These are phyloP conservation scores for Trinorchestia longiramus DNA, from an alignment of 1,140 invertebrate species.

Conservation along the genomic window DNA sequence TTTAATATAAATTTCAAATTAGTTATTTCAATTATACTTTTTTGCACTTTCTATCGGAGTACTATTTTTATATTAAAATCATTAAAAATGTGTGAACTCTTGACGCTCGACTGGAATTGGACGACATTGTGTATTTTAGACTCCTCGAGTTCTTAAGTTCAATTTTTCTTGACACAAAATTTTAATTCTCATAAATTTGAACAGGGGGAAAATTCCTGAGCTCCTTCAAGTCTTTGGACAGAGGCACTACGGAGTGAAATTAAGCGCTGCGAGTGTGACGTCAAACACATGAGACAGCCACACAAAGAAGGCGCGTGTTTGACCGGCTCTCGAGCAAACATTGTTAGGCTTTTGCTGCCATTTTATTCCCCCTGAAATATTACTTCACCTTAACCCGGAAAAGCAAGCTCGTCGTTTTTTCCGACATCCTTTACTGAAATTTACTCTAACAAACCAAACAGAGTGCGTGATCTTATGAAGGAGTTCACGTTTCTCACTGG, in stretches of 20 bases:
- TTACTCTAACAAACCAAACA: constrained; percentile 13
- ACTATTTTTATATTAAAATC: too few relatives aligned
- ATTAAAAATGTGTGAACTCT: not conserved
- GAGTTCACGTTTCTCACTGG: not conserved
- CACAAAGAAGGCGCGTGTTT: constrained; percentile 1
- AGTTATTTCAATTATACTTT: too few relatives aligned
- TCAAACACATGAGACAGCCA: not conserved
- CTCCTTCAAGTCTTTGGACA: not conserved
- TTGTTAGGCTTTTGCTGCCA: constrained; percentile 42
- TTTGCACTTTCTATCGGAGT: too few relatives aligned
- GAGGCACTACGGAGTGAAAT: not conserved
- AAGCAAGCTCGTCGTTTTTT: constrained; percentile 5
- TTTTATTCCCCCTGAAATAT: constrained; percentile 26
- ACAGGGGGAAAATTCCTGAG: not conserved
- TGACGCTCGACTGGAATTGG: not conserved
- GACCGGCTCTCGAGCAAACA: constrained; percentile 33
- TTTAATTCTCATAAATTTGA: not conserved
- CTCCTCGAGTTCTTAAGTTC: not conserved
- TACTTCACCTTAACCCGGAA: not conserved
- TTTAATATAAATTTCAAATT: too few relatives aligned
- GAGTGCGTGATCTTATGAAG: not conserved
- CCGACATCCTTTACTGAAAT: constrained; percentile 13
- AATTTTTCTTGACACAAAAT: not conserved
- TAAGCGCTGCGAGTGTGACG: constrained; percentile 1
- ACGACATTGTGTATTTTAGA: not conserved